These are phyloP conservation scores for Mus pahari DNA, from an alignment of 2,113 vertebrate genomes.

Conservation along the genomic window DNA sequence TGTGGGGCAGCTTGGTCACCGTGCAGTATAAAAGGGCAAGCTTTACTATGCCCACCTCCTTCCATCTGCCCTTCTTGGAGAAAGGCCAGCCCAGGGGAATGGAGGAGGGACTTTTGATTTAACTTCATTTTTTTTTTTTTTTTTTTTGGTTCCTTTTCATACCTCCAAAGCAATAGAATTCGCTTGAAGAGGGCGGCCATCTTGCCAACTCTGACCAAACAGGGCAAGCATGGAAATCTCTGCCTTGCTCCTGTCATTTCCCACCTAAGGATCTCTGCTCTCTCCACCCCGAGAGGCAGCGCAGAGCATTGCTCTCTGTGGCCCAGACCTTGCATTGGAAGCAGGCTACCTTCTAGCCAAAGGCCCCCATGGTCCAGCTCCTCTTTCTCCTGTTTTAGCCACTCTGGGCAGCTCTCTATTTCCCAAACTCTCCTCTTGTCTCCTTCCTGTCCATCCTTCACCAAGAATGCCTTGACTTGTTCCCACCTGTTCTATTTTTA, in stretches of 20 bases:
- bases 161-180: neutral
- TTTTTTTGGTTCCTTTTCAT: slow-evolving; percentile 8
- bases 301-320: neutral
- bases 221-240: neutral
- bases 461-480: neutral
- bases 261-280: neutral
- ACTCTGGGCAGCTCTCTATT: neutral
- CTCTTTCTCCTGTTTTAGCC: neutral
- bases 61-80: slow-evolving; percentile 50
- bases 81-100: neutral
- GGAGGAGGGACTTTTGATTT: neutral
- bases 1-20: neutral
- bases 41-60: neutral
- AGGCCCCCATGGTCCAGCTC: rapidly evolving
- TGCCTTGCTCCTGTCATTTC: neutral
- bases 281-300: too few species aligned
- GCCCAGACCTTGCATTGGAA: neutral
- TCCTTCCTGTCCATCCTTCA: neutral
- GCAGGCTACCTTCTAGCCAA: neutral
- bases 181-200: neutral
- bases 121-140: neutral
- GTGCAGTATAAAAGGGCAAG: neutral
- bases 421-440: neutral
- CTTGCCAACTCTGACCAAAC: neutral
- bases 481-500: neutral